Base-by-base conservation (phyloP, 2,888 invertebrate species). In the Itoplectis maculator region DNA sequence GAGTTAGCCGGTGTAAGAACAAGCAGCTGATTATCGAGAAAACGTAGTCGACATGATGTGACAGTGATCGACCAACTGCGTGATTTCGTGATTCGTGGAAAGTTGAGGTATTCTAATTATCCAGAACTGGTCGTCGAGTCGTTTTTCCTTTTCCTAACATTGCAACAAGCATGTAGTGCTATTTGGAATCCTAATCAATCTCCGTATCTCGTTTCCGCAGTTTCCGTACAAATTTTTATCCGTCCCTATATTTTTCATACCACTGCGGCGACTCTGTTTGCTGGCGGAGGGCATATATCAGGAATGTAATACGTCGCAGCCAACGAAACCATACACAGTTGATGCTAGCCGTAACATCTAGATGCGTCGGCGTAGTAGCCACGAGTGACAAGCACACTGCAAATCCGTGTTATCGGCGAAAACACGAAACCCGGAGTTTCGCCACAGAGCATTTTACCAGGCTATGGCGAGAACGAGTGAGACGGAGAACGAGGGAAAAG, bases 331-430 rank as follows among this genome's bases (percentile, higher is more conserved):
- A 8, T 42, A 15, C 35, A 40, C 40, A 18, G 18, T 18, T 2
- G 8, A 40, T 29, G 40, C 11, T 5, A 63, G 20, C 45, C 42
- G 23, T 15, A 49, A 18, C 11, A 61, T 20, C 47, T 45, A 45
- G 18, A 51, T 35, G 18, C 18, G 45, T 68, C 45, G 68, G 18
- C 56, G 45, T 47, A 45, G 59, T 69, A 63, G 56, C 79, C 73
- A 61, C 40, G 72, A 73, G 82, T 84, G 84, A 82, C 84, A 80
- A 80, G 63, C 66, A 81, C 80, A 72, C 61, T 65, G 74, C 47
- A 80, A 84, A 84, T 84, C 74, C 82, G 74, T 78, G 69, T 84
- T 82, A 82, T 74, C 65, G 72, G 59, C 49, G 66, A 65, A 72
- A 73, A 73, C 65, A 72, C 79, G 47, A 73, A 61, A 61, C 40